Evolutionary conservation across 2,888 invertebrate species (phyloP).

Genomic region (Timema podura): DNA sequence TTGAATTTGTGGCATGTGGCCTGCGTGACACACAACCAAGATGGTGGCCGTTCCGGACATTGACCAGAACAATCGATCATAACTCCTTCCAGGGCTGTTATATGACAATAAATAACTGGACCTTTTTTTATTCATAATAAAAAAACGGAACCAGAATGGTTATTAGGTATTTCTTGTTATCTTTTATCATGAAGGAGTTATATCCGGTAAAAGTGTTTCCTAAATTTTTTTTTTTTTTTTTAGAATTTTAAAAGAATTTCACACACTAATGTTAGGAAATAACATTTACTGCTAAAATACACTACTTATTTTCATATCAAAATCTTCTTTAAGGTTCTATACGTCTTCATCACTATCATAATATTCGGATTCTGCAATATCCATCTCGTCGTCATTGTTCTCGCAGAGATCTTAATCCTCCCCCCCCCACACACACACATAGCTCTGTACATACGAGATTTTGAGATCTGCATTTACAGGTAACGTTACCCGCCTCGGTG

Average conservation of each 20-base stretch:
- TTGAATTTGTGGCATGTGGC: background rate
- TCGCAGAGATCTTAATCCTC: background rate
- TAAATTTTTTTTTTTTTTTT: background rate
- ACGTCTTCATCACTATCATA: background rate
- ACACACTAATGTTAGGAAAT: background rate
- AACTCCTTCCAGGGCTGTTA: background rate
- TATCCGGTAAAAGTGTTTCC: background rate
- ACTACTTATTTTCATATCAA: background rate
- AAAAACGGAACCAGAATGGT: background rate
- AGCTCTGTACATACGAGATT: background rate
- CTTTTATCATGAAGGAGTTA: background rate
- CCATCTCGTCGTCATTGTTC: background rate
- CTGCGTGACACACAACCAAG: background rate
- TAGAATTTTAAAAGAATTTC: background rate
- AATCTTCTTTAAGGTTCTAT: background rate
- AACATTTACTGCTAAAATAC: background rate
- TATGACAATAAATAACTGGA: background rate
- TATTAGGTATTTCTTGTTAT: background rate
- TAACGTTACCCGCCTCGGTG: too few species aligned
- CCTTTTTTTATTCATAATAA: background rate
- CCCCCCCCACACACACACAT: background rate
- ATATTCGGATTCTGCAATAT: background rate
- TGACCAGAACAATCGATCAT: too few species aligned
- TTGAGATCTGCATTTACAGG: background rate
- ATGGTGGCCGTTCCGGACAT: background rate